These are phyloP conservation scores for Lepeophtheirus nordmannii DNA, from an alignment of 2,888 invertebrate species.

Conservation along the genomic window DNA sequence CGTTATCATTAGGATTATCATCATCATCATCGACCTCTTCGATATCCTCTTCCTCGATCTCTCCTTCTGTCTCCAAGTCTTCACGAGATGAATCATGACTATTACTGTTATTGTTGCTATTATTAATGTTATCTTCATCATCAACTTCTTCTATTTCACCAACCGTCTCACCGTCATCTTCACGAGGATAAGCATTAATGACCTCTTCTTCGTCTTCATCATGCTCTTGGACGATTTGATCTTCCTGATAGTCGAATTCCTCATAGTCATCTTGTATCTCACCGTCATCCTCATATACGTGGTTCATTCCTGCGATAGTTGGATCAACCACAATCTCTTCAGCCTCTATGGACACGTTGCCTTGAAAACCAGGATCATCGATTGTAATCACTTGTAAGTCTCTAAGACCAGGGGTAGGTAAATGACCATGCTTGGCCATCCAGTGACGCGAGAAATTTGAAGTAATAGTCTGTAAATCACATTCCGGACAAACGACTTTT, in stretches of 20 bases:
- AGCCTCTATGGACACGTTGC: neutral
- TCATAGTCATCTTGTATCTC: no score
- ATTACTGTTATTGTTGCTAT: neutral
- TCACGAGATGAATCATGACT: no score
- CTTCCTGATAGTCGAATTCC: neutral
- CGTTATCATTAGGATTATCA: neutral
- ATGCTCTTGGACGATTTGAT: neutral
- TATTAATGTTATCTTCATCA: neutral
- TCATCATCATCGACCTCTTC: neutral
- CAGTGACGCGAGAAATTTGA: neutral
- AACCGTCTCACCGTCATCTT: neutral
- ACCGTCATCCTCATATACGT: no score
- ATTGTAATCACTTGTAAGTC: neutral
- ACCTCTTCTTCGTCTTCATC: neutral
- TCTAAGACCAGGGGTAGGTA: neutral
- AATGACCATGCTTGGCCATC: neutral
- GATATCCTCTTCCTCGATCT: neutral
- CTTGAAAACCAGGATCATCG: neutral
- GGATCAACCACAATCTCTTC: neutral
- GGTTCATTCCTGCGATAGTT: neutral
- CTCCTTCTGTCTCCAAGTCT: no score
- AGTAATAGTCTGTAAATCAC: neutral
- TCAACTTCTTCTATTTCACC: neutral
- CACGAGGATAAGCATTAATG: neutral
- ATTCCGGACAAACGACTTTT: neutral